Base-by-base conservation (phyloP, 2,888 invertebrate species). In the Exephanes ischioxanthus region DNA sequence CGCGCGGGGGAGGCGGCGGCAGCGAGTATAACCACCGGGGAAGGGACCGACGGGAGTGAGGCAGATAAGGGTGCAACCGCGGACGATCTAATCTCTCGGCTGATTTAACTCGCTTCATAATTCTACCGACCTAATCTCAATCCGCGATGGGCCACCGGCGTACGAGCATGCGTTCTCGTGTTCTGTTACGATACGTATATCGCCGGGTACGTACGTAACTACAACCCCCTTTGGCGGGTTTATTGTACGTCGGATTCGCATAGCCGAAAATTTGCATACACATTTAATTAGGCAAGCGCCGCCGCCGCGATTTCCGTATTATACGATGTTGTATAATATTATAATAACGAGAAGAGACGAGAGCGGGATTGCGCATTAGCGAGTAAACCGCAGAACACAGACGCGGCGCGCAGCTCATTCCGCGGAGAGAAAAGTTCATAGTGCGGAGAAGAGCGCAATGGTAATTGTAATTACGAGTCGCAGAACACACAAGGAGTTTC, bases 31-130 rank as follows among this genome's bases (percentile, higher is more conserved):
- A 91, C 90, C 86, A 87, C 89, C 45, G 89, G 88, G 87, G 89
- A 84, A 83, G 83, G 82, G 82, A 76, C 53, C 75, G 83, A 83
- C 86, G 77, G 83, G 53, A 78, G 86, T 72, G 89, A 89, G 90
- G 89, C 87, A 93, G 93, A 93, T 93, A 93, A 93, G 91, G 90
- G 89, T 91, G 91, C 90, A 91, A 91, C 90, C 84, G 86, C 83
- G 80, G 80, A 86, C 90, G 94, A 94, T 94, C 90, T 93, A 93
- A 94, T 94, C 94, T 92, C 87, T 73, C 75, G 88, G 88, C 91
- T 94, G 94, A 94, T 94, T 94, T 94, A 94, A 91, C 92, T 92
- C 91, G 93, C 91, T 93, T 94, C 93, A 94, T 94, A 94, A 94
- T 93, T 94, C 93, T 93, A 90, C 86, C 89, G 89, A 90, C 90